phyloP scores from a whole-genome alignment of 2,888 invertebrate genomes.

The Tillus elongatus region DNA sequence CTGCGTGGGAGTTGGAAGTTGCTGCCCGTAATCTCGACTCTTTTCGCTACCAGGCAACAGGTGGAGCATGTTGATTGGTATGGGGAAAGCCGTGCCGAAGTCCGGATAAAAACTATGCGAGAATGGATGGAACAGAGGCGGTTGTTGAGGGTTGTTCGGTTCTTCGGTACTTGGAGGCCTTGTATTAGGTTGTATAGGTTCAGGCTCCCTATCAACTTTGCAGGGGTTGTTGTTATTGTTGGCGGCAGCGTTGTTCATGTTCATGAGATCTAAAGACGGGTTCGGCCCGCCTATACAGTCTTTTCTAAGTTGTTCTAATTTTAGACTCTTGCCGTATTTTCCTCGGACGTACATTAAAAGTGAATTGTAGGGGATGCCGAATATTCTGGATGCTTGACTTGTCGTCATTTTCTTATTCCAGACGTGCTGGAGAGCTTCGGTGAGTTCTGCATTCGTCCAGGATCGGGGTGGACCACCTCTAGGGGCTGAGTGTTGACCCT shows the following conservation, averaged over 20 bases:
- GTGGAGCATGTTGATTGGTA: slow-evolving; percentile 78
- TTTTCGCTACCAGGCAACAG: slow-evolving; percentile 72
- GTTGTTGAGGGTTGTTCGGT: slow-evolving; percentile 40
- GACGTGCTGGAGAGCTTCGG: slow-evolving; percentile 85
- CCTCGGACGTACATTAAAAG: slow-evolving; percentile 86
- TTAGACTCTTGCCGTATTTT: slow-evolving; percentile 86
- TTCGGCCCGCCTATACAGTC: slow-evolving; percentile 75
- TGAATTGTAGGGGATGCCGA: slow-evolving; percentile 90
- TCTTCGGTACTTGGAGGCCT: slow-evolving; percentile 58
- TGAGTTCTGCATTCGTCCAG: slow-evolving; percentile 86
- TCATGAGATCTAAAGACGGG: slow-evolving; percentile 50
- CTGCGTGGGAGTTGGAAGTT: slow-evolving; percentile 43
- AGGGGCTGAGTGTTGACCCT: slow-evolving; percentile 86
- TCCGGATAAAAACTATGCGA: slow-evolving; percentile 77
- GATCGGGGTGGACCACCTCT: slow-evolving; percentile 84
- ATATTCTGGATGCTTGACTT: slow-evolving; percentile 81
- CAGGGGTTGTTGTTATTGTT: slow-evolving; percentile 47
- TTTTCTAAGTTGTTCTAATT: slow-evolving; percentile 77
- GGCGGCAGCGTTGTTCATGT: slow-evolving; percentile 24
- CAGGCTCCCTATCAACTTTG: slow-evolving; percentile 42
- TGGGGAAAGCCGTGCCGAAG: slow-evolving; percentile 68
- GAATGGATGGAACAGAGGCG: slow-evolving; percentile 67
- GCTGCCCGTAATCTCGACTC: slow-evolving; percentile 52
- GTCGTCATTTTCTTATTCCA: slow-evolving; percentile 95
- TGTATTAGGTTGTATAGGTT: slow-evolving; percentile 36